Conservation (phyloP, 2,113 vertebrate genomes). For the Callopanchax toddi region DNA sequence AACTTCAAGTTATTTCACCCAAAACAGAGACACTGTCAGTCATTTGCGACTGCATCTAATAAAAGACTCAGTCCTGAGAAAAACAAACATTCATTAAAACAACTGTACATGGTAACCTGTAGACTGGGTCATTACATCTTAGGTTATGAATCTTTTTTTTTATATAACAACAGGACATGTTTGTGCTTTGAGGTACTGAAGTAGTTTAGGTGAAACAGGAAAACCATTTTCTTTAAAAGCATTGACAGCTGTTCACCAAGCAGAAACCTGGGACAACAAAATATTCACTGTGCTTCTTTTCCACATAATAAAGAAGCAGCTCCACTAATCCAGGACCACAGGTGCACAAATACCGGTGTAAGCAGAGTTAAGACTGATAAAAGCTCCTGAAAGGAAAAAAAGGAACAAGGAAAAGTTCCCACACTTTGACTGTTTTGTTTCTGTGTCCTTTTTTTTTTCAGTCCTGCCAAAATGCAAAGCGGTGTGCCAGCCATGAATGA, state of each 20-base stretch:
- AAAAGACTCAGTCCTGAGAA: constrained; percentile 1
- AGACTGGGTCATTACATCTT: neutral
- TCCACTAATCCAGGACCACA: constrained; percentile 72
- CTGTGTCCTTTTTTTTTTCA: constrained; percentile 67
- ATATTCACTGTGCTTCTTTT: constrained; percentile 51
- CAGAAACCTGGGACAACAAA: constrained; percentile 50
- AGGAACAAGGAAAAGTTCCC: constrained; percentile 77
- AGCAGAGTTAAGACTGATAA: constrained; percentile 78
- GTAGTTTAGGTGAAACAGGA: constrained; percentile 23
- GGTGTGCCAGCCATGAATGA: constrained; percentile 70
- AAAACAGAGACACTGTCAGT: constrained; percentile 70
- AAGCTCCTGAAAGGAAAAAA: constrained; percentile 72
- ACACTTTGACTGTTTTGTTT: constrained; percentile 79
- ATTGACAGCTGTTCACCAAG: constrained; percentile 44
- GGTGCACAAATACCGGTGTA: constrained; percentile 78
- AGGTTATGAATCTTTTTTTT: neutral
- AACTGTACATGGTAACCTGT: neutral
- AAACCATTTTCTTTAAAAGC: constrained; percentile 21
- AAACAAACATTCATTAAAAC: constrained; percentile 20
- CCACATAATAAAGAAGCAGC: constrained; percentile 57
- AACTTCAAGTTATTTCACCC: neutral
- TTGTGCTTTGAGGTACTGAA: neutral
- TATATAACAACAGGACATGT: constrained; percentile 1
- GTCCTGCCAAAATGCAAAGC: constrained; percentile 73
- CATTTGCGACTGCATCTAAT: constrained; percentile 4